Conservation (phyloP, 2,113 vertebrate genomes). For the Sylvia atricapilla region DNA sequence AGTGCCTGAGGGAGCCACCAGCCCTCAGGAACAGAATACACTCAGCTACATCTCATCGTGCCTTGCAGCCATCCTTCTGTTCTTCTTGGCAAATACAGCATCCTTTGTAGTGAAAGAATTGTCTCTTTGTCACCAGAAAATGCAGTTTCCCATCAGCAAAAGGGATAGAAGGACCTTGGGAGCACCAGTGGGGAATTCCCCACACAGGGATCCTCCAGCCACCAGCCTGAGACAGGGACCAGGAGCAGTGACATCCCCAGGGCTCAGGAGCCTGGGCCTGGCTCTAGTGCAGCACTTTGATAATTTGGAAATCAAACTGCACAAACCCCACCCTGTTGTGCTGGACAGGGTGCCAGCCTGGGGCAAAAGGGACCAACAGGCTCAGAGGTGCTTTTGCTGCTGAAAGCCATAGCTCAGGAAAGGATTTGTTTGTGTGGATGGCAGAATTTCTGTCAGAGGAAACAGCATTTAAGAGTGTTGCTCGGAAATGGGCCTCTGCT, state of each 20-base stretch:
- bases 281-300: rapidly evolving
- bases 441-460: neutral
- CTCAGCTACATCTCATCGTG: neutral
- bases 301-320: neutral
- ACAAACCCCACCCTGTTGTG: rapidly evolving
- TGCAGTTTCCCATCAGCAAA: neutral
- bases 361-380: neutral
- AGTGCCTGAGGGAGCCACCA: neutral
- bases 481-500: neutral
- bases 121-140: neutral
- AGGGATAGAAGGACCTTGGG: neutral
- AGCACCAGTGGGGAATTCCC: neutral
- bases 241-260: neutral
- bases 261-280: neutral
- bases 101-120: neutral
- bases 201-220: rapidly evolving
- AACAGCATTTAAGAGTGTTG: neutral
- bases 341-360: neutral
- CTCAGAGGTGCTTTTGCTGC: neutral
- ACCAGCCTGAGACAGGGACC: neutral
- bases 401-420: neutral
- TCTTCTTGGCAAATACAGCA: neutral
- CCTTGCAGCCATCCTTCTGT: neutral
- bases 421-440: neutral
- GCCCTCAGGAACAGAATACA: neutral